A percentile compares a stretch with the other conserved stretches of the same genome.
Conservation (phyloP, 2,888 invertebrate species). For the Anthophora plumipes region DNA sequence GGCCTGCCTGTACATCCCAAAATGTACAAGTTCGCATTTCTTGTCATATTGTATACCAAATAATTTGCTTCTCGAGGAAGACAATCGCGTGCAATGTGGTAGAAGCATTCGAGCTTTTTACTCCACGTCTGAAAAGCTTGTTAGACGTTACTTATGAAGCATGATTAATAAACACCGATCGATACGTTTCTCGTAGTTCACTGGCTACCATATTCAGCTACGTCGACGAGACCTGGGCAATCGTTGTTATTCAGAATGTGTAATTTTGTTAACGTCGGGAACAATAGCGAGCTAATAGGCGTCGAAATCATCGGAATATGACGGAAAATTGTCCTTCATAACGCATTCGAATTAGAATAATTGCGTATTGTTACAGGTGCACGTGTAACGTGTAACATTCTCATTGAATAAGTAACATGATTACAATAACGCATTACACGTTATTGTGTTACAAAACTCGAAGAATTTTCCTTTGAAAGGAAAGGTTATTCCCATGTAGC, state of each 20-base stretch:
- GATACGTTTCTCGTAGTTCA: slow-evolving; percentile 13
- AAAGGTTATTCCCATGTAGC: too few species aligned
- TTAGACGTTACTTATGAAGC: not conserved
- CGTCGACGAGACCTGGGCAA: slow-evolving; percentile 1
- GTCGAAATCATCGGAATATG: slow-evolving; percentile 46
- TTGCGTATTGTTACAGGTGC: slow-evolving; percentile 45
- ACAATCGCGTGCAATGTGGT: not conserved
- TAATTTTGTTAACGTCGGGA: slow-evolving; percentile 56
- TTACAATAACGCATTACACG: not conserved
- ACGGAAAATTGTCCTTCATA: slow-evolving; percentile 45
- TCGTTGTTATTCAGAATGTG: slow-evolving; percentile 55
- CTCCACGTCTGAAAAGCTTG: not conserved
- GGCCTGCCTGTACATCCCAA: too few species aligned
- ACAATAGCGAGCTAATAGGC: slow-evolving; percentile 55
- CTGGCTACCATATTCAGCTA: not conserved
- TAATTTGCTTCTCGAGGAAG: not conserved
- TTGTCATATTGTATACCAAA: not conserved
- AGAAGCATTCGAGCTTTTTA: not conserved
- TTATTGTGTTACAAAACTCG: not conserved
- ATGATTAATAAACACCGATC: slow-evolving; percentile 29
- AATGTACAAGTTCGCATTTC: too few species aligned
- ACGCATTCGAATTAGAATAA: slow-evolving; percentile 50
- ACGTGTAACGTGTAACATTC: slow-evolving; percentile 33
- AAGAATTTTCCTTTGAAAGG: not conserved
- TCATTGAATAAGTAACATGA: slow-evolving; percentile 16